These are phyloP conservation scores for Pseudomyrmex cubaensis DNA, from an alignment of 1,140 invertebrate genomes.

Conservation along the genomic window DNA sequence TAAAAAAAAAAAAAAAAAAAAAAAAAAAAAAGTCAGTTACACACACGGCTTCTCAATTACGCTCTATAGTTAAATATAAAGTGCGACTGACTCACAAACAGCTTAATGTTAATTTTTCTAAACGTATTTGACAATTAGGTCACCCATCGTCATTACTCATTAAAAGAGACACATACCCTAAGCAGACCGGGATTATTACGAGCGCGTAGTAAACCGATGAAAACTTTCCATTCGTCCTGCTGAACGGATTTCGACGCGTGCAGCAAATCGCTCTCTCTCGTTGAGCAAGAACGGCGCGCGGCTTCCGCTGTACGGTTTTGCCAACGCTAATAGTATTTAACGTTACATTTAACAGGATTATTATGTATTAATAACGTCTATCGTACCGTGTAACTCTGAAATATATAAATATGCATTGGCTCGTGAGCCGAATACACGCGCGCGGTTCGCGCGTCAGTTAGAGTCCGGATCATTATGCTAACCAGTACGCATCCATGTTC, in stretches of 20 bases:
- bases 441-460: slow-evolving; percentile 45
- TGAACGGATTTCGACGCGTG: slow-evolving; percentile 32
- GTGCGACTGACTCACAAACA: too few species aligned
- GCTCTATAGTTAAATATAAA: too few species aligned
- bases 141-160: neutral
- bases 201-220: slow-evolving; percentile 32
- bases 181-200: slow-evolving; percentile 32
- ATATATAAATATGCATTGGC: slow-evolving; percentile 75
- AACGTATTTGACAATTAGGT: neutral
- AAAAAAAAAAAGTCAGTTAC: too few species aligned
- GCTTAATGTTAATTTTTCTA: too few species aligned
- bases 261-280: slow-evolving; percentile 4
- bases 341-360: slow-evolving; percentile 76
- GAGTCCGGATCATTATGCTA: slow-evolving; percentile 69
- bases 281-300: slow-evolving; percentile 63
- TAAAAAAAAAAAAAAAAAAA: too few species aligned
- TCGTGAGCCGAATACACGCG: slow-evolving; percentile 67
- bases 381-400: slow-evolving; percentile 61
- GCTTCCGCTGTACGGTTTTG: slow-evolving; percentile 53
- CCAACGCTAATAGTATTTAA: slow-evolving; percentile 71
- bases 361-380: slow-evolving; percentile 71
- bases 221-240: slow-evolving; percentile 39
- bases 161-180: slow-evolving; percentile 11
- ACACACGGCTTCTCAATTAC: too few species aligned
- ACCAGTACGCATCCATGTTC: slow-evolving; percentile 66